A percentile compares a stretch with the other conserved stretches of the same genome.
These are phyloP conservation scores for Diplodus puntazzo DNA, from an alignment of 2,797 vertebrate genomes.

Conservation along the genomic window DNA sequence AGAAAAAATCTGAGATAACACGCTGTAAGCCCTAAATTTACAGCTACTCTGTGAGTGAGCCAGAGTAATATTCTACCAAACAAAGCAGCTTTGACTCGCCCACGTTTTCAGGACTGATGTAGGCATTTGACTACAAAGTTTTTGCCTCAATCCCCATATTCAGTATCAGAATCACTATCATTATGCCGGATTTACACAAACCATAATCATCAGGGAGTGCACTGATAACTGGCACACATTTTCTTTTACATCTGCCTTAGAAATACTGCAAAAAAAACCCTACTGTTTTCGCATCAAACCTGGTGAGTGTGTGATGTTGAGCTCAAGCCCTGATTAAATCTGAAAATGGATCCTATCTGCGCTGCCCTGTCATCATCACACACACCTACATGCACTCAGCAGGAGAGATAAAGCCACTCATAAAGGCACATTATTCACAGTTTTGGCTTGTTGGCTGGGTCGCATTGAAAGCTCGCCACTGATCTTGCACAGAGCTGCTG, in stretches of 20 bases:
- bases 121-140: slow-evolving; percentile 10
- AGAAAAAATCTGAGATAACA: slow-evolving; percentile 21
- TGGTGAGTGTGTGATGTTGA: slow-evolving; percentile 22
- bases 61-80: background rate
- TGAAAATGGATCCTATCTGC: slow-evolving; percentile 54
- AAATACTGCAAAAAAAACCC: slow-evolving; percentile 1
- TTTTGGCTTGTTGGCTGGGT: slow-evolving; percentile 10
- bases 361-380: slow-evolving; percentile 34
- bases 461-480: background rate
- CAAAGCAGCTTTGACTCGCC: slow-evolving; percentile 21
- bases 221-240: background rate
- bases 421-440: slow-evolving; percentile 36
- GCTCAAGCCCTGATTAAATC: slow-evolving; percentile 35
- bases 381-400: slow-evolving; percentile 66
- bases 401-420: slow-evolving; percentile 42
- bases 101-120: slow-evolving; percentile 12
- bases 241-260: no score
- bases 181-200: slow-evolving; percentile 24
- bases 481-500: background rate
- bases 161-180: background rate
- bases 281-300: background rate
- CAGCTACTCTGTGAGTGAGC: background rate
- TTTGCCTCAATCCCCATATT: slow-evolving; percentile 22
- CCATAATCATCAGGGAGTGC: slow-evolving; percentile 2
- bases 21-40: slow-evolving; percentile 17